Percentiles rank a stretch among this genome's conserved stretches.
phyloP scores from a whole-genome alignment of 2,113 vertebrate genomes.

The Plotosus lineatus region DNA sequence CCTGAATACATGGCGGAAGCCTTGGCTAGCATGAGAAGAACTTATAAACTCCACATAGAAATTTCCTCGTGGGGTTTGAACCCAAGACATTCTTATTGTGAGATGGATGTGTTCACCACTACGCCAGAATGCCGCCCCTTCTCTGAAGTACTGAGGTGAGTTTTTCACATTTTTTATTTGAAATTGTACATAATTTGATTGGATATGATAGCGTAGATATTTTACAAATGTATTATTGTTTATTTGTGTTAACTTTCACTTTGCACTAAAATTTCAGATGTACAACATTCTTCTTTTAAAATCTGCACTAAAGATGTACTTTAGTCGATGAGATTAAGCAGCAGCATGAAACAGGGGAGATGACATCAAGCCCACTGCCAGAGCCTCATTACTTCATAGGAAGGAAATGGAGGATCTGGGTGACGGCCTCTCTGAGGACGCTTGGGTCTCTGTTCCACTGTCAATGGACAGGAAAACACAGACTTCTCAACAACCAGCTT shows the following conservation, averaged over 20 bases:
- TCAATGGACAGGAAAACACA: conserved; percentile 36
- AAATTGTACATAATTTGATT: no score
- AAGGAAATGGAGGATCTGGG: conserved; percentile 57
- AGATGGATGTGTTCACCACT: no score
- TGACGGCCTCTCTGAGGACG: conserved; percentile 46
- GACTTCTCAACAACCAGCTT: conserved; percentile 30
- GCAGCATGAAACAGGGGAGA: conserved; percentile 47
- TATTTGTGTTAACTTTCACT: neutral
- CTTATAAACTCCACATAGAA: no score
- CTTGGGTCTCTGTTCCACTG: conserved; percentile 40
- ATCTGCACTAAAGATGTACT: neutral
- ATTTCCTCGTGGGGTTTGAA: no score
- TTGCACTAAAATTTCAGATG: neutral
- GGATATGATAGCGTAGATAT: no score
- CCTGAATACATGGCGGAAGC: no score
- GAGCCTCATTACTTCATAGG: conserved; percentile 57
- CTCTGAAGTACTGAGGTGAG: no score
- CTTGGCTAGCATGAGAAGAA: no score
- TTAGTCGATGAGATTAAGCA: conserved; percentile 39
- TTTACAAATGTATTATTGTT: neutral
- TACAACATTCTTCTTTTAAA: neutral
- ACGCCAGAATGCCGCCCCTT: no score
- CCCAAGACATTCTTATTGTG: no score
- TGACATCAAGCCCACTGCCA: conserved; percentile 50
- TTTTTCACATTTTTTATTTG: no score